Conservation (phyloP, 1,140 invertebrate species). For the Anoplophora glabripennis region DNA sequence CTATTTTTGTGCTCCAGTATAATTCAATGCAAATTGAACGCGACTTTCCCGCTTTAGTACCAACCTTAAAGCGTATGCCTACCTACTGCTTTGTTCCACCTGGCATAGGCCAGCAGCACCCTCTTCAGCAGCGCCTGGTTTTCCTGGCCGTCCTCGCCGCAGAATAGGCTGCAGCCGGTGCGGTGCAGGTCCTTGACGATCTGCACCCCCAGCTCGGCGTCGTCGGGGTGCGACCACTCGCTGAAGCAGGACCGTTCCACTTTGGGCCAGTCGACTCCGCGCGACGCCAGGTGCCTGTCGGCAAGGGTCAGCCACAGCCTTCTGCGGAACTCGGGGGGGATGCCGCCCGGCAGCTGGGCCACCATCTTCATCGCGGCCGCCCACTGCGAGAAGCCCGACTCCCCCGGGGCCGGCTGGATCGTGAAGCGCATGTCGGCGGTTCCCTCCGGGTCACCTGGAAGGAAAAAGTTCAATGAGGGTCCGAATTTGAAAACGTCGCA, state of each 20-base stretch:
- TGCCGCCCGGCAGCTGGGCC: constrained; percentile 85
- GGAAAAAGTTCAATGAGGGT: no score
- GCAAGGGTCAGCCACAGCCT: constrained; percentile 88
- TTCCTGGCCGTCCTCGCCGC: constrained; percentile 83
- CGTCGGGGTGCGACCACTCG: constrained; percentile 87
- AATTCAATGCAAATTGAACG: no score
- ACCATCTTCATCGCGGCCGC: constrained; percentile 96
- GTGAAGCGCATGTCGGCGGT: constrained; percentile 57
- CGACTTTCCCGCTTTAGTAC: no score
- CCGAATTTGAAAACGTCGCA: no score
- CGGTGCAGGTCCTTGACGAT: constrained; percentile 96
- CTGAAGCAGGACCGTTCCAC: constrained; percentile 82
- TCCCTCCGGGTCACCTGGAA: constrained; percentile 21
- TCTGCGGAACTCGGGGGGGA: constrained; percentile 82
- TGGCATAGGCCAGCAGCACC: constrained; percentile 88
- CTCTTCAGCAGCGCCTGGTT: constrained; percentile 91
- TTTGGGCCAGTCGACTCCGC: constrained; percentile 74
- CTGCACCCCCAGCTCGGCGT: constrained; percentile 93
- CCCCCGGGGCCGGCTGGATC: constrained; percentile 61
- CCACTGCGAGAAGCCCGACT: constrained; percentile 86
- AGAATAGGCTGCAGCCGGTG: constrained; percentile 92
- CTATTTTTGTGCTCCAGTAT: no score
- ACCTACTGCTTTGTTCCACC: constrained; percentile 85
- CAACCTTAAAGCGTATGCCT: no score
- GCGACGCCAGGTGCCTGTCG: constrained; percentile 78